phyloP scores from a whole-genome alignment of 2,888 invertebrate genomes.

The Drosophila suboccidentalis region DNA sequence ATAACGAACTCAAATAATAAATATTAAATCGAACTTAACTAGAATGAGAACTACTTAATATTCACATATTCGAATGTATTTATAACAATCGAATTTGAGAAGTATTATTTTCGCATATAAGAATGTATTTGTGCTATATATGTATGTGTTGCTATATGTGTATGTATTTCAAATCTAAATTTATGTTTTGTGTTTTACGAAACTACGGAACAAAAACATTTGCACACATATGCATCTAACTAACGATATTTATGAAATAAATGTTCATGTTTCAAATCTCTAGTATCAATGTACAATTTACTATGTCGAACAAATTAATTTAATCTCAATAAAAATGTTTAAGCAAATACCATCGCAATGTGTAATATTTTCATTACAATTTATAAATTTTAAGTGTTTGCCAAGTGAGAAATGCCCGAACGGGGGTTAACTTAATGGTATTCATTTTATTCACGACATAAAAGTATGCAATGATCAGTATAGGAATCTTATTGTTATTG shows the following conservation, averaged over 20 bases:
- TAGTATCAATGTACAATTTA: constrained; percentile 49
- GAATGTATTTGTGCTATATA: constrained; percentile 58
- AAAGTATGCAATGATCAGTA: constrained; percentile 5
- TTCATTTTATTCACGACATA: not conserved
- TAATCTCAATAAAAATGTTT: constrained; percentile 73
- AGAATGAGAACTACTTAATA: constrained; percentile 22
- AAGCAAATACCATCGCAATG: constrained; percentile 1
- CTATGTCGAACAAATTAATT: constrained; percentile 50
- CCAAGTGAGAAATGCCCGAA: no score
- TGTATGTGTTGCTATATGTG: constrained; percentile 74
- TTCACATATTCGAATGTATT: not conserved
- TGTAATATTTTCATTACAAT: not conserved
- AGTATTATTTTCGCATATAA: constrained; percentile 45
- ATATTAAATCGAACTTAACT: constrained; percentile 34
- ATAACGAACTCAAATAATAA: constrained; percentile 30
- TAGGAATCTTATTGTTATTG: not conserved
- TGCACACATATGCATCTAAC: constrained; percentile 46
- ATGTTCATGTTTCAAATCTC: constrained; percentile 61
- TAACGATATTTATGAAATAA: constrained; percentile 63
- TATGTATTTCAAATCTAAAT: constrained; percentile 50
- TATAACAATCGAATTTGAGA: constrained; percentile 24
- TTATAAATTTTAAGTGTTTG: not conserved
- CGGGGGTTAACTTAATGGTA: not conserved
- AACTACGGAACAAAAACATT: constrained; percentile 39
- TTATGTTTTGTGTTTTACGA: constrained; percentile 32